Conservation (phyloP, 2,888 invertebrate genomes). For the Prosopocoilus inquinatus region DNA sequence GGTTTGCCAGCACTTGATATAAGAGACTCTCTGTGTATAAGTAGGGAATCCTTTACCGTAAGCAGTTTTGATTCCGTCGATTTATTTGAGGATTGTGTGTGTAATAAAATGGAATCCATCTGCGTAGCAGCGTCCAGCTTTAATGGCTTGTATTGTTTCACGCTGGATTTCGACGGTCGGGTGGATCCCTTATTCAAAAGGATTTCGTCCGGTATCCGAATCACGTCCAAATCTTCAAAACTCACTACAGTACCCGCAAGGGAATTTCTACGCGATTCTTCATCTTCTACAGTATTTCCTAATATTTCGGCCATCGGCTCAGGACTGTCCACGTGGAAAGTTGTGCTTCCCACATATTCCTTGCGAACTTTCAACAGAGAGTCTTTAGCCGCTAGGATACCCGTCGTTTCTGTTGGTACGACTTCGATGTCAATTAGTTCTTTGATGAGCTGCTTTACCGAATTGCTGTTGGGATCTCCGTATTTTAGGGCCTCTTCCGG, state of each 20-base stretch:
- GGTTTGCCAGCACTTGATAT: background rate
- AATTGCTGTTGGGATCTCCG: background rate
- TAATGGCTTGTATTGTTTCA: background rate
- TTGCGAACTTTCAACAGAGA: conserved; percentile 30
- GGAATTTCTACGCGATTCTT: background rate
- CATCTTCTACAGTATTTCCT: background rate
- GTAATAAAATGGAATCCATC: too few relatives aligned
- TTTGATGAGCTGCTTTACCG: conserved; percentile 4
- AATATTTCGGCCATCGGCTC: background rate
- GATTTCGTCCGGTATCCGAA: conserved; percentile 14
- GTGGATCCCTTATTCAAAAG: conserved; percentile 8
- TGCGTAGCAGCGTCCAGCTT: too few relatives aligned
- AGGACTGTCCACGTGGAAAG: background rate
- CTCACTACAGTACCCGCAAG: conserved; percentile 10
- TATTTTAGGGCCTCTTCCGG: background rate
- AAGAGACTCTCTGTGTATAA: conserved; percentile 15
- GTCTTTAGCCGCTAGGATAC: conserved; percentile 30
- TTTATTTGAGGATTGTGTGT: background rate
- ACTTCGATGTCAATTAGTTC: conserved; percentile 5
- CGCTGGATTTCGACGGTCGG: conserved; percentile 10
- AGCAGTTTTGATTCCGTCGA: conserved; percentile 14
- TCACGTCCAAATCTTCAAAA: conserved; percentile 16
- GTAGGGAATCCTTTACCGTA: conserved; percentile 13
- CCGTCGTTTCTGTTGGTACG: conserved; percentile 9
- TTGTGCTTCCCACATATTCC: background rate